phyloP scores from a whole-genome alignment of 1,140 invertebrate genomes.

The Cryptotermes secundus region DNA sequence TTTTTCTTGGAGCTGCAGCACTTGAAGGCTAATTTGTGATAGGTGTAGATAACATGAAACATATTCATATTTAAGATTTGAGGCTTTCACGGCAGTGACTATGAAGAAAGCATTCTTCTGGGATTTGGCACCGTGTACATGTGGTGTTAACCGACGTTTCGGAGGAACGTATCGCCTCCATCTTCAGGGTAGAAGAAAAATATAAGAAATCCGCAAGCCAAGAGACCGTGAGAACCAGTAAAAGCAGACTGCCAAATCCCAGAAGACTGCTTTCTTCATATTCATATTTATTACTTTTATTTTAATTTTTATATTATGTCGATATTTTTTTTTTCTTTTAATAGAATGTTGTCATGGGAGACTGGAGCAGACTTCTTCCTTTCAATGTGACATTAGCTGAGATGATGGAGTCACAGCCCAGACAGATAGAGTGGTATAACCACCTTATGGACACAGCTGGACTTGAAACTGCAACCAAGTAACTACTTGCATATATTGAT shows the following conservation, averaged over 20 bases:
- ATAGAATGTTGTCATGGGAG: background rate
- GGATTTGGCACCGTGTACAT: too few species aligned
- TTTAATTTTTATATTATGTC: background rate
- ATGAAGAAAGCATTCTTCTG: too few species aligned
- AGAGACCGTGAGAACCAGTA: too few species aligned
- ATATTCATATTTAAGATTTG: background rate
- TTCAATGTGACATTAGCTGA: slow-evolving; percentile 46
- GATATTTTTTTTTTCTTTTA: background rate
- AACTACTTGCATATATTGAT: slow-evolving; percentile 31
- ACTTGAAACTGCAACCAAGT: slow-evolving; percentile 45
- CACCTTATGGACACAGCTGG: slow-evolving; percentile 49
- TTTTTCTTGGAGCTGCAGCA: background rate
- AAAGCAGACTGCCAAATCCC: too few species aligned
- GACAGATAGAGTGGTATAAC: slow-evolving; percentile 47
- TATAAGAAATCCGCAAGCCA: too few species aligned
- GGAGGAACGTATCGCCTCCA: too few species aligned
- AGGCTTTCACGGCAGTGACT: too few species aligned
- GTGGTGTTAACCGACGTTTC: too few species aligned
- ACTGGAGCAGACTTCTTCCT: slow-evolving; percentile 43
- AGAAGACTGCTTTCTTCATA: too few species aligned
- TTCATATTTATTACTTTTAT: background rate
- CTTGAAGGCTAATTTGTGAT: background rate
- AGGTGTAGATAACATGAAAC: background rate
- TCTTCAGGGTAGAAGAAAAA: too few species aligned
- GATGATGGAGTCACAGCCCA: slow-evolving; percentile 43